These are phyloP conservation scores for Steatocranus sp. DNA, from an alignment of 2,797 vertebrate genomes.

Conservation along the genomic window DNA sequence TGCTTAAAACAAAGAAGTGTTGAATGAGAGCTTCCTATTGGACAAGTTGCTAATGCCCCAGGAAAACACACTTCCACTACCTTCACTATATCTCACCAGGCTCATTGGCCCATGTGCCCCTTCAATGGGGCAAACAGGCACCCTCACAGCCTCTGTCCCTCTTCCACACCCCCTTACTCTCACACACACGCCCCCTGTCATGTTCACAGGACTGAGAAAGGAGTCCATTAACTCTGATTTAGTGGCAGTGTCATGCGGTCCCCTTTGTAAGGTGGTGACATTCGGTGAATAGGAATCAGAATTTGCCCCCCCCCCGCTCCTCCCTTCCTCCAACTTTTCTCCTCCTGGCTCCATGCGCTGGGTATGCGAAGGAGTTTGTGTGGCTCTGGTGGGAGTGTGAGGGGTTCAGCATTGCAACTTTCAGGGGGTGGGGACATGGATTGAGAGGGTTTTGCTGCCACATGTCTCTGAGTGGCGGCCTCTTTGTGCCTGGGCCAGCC, in stretches of 20 bases:
- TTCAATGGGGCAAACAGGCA: conserved; percentile 53
- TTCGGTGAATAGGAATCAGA: conserved; percentile 74
- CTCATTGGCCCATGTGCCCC: conserved; percentile 61
- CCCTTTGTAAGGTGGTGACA: conserved; percentile 77
- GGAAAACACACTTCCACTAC: conserved; percentile 32
- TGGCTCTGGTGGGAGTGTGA: conserved; percentile 37
- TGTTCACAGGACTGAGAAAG: conserved; percentile 71
- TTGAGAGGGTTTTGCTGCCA: conserved; percentile 64
- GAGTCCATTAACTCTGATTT: conserved; percentile 82
- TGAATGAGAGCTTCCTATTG: conserved; percentile 17
- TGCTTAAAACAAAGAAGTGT: conserved; percentile 33
- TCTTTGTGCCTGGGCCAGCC: conserved; percentile 69
- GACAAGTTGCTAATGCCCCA: conserved; percentile 18
- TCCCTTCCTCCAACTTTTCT: conserved; percentile 51
- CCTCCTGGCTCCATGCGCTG: conserved; percentile 36
- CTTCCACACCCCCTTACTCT: conserved; percentile 39
- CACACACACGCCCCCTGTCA: conserved; percentile 72
- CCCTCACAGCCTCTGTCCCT: conserved; percentile 34
- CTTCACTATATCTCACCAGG: conserved; percentile 44
- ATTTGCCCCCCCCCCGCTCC: conserved; percentile 37
- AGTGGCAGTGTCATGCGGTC: conserved; percentile 72
- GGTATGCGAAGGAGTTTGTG: conserved; percentile 9
- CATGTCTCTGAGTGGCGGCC: conserved; percentile 68
- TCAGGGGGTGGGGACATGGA: conserved; percentile 10
- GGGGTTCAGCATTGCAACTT: conserved; percentile 16